These are phyloP conservation scores for Melanotaenia parkinsoni DNA, from an alignment of 2,797 vertebrate genomes.

Conservation along the genomic window DNA sequence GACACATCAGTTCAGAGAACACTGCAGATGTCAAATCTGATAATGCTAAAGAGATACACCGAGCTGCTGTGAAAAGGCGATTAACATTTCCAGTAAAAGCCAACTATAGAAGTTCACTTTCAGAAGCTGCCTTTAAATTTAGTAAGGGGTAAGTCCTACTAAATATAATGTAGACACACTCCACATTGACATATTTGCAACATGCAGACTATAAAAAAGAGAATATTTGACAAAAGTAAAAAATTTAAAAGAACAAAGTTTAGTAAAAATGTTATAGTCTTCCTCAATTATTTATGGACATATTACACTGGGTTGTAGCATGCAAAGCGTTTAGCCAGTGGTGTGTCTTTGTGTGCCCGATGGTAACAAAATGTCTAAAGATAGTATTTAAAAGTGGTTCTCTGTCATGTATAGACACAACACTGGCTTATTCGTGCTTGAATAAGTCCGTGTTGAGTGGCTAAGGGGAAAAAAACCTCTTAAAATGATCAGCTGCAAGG, in stretches of 20 bases:
- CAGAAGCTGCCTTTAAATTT: conserved; percentile 14
- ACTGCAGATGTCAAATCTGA: conserved; percentile 7
- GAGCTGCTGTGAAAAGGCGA: conserved; percentile 7
- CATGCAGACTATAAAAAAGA: background rate
- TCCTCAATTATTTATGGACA: too few species aligned
- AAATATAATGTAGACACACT: too few species aligned
- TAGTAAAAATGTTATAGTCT: background rate
- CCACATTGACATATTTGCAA: too few species aligned
- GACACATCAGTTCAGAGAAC: conserved; percentile 7
- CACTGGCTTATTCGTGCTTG: background rate
- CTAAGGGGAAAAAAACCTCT: background rate
- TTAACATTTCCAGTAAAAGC: conserved; percentile 30
- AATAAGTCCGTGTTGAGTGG: background rate
- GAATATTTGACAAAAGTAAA: background rate
- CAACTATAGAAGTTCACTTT: conserved; percentile 13
- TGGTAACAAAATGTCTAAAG: background rate
- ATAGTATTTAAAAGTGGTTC: background rate
- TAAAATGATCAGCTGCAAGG: background rate
- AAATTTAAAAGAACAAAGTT: background rate
- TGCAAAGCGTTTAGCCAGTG: background rate
- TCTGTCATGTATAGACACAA: background rate
- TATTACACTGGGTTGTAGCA: too few species aligned
- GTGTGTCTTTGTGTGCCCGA: background rate
- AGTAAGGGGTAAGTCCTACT: too few species aligned
- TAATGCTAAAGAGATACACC: conserved; percentile 17